Conservation (phyloP, 2,113 vertebrate genomes). For the Aleadryas rufinucha region DNA sequence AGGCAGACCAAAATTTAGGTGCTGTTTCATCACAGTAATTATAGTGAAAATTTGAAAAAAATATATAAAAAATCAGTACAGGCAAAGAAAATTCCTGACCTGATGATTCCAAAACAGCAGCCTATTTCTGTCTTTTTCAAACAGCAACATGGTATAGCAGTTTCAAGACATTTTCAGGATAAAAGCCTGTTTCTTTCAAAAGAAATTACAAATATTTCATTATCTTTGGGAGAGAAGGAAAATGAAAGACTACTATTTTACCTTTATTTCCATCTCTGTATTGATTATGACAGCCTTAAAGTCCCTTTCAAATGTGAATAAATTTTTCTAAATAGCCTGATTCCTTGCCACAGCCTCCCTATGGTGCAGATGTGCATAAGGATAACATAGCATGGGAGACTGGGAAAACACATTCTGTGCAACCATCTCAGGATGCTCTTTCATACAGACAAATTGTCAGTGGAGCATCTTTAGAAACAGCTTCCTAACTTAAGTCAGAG, state of each 20-base stretch:
- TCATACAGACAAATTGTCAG: not conserved
- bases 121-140: not conserved
- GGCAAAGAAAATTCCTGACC: not conserved
- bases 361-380: not conserved
- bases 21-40: not conserved
- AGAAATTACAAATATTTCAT: not conserved
- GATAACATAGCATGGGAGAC: fast-evolving
- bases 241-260: not conserved
- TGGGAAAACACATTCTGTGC: not conserved
- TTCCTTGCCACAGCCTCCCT: not conserved
- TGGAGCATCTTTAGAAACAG: not conserved
- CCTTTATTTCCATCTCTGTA: not conserved
- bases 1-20: not conserved
- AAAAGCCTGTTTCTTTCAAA: not conserved
- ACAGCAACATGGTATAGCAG: not conserved
- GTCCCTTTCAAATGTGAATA: not conserved
- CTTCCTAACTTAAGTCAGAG: not conserved
- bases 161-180: not conserved
- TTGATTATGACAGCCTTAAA: not conserved
- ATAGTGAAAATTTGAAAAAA: not conserved
- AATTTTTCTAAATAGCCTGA: not conserved
- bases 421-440: not conserved
- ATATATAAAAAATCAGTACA: not conserved
- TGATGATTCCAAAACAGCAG: not conserved
- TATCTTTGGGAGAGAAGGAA: not conserved